Evolutionary conservation across 2,113 vertebrate species (phyloP).

Genomic region (Sinocyclocheilus grahami): DNA sequence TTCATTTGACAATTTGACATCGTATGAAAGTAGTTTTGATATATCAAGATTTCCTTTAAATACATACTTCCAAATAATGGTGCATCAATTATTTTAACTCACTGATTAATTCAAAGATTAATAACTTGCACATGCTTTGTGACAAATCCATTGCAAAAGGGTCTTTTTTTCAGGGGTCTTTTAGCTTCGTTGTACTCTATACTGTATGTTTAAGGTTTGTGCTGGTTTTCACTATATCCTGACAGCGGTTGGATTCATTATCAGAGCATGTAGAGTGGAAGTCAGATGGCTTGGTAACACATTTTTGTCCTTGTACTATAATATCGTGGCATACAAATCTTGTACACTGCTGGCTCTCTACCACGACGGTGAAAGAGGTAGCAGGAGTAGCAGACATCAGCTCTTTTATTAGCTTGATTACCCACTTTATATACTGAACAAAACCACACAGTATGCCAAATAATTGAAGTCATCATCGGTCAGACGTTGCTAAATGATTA

Average conservation of each 20-base stretch:
- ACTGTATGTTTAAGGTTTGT: neutral
- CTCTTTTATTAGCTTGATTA: neutral
- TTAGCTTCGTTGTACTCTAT: neutral
- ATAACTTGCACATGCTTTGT: neutral
- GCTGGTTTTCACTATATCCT: neutral
- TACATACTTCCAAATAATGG: neutral
- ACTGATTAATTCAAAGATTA: neutral
- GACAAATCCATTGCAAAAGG: neutral
- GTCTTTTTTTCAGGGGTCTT: neutral
- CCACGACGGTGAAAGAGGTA: neutral
- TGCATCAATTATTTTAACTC: neutral
- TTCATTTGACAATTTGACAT: too few species aligned
- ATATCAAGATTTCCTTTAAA: neutral
- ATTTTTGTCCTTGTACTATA: slow-evolving; percentile 7
- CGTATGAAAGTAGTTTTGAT: too few species aligned
- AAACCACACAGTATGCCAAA: neutral
- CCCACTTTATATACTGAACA: neutral
- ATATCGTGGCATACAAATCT: neutral
- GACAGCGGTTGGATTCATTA: neutral
- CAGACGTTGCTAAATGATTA: neutral
- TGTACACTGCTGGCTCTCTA: neutral
- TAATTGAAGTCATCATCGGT: neutral
- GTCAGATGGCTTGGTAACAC: slow-evolving; percentile 11
- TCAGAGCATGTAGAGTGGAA: neutral
- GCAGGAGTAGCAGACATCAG: neutral